Evolutionary conservation across 92 coral and sea anemone genomes (phyloP).

Genomic region (Zoanthus sociatus): DNA sequence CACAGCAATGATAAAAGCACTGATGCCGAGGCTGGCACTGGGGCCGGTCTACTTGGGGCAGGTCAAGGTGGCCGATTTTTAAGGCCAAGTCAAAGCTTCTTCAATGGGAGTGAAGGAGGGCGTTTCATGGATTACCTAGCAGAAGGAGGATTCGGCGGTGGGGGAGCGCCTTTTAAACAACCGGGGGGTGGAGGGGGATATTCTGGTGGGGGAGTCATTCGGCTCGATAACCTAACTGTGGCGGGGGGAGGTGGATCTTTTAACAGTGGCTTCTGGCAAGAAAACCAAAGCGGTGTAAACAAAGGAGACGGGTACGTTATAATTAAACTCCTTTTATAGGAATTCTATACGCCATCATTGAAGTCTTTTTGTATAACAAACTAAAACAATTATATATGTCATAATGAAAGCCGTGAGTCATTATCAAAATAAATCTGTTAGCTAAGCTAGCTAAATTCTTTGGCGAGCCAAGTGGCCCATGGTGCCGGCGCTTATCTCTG

Average conservation of each 20-base stretch:
- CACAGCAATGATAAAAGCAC: conserved; percentile 18
- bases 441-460: too few relatives aligned
- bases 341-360: not conserved
- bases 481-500: too few relatives aligned
- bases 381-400: not conserved
- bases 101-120: conserved; percentile 83
- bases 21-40: conserved; percentile 21
- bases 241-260: conserved; percentile 97
- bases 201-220: conserved; percentile 91
- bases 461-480: too few relatives aligned
- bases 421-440: too few relatives aligned
- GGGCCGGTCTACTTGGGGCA: conserved; percentile 58
- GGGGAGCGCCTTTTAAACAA: conserved; percentile 68
- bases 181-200: conserved; percentile 99
- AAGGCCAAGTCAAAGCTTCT: conserved; percentile 69
- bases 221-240: conserved; percentile 41
- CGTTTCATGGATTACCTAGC: not conserved
- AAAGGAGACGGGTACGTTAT: conserved; percentile 71
- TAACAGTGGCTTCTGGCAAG: conserved; percentile 64
- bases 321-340: conserved; percentile 49
- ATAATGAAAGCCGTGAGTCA: not conserved
- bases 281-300: conserved; percentile 31
- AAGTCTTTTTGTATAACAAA: not conserved
- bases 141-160: conserved; percentile 95
- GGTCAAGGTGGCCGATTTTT: conserved; percentile 75